Base-by-base conservation (phyloP, 1,140 invertebrate species). In the Venustaconcha ellipsiformis region DNA sequence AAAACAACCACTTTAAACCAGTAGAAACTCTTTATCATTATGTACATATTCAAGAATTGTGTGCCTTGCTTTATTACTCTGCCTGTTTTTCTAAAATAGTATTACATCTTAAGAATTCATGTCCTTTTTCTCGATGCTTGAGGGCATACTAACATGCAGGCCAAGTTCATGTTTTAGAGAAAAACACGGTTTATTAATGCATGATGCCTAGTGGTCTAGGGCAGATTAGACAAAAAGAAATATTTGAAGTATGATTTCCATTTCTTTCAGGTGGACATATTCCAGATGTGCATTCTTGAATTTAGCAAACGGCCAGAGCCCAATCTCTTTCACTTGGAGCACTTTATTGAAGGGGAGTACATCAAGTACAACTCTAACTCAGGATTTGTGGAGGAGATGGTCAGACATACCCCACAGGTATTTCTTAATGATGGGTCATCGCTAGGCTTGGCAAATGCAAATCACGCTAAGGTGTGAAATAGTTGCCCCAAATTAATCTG, bases 321-420 rank as follows among this genome's bases (percentile, higher is more conserved):
- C 56, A 92, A 92, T 11, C 79, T 93, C 3, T 93, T 88, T 83
- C 92, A 93, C 79, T 83, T 93, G 67, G 92, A 93, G 82, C 92
- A 93, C 80, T 93, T 90, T 82, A 93, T 93, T 67, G 92, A 93
- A 66, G 92, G 92, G 18, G 82, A 92, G 48, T 93, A 93, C 82
- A 91, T 92, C 70, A 93, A 93, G 83, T 93, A 93, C 85, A 93
- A 93, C 83, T 92, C 92, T 8, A 93, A 93, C 83, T 92, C 92
- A 64, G 92, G 92, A 26, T 93, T 92, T 87, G 92, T 93, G 4
- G 91, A 92, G 30, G 91, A 92, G 57, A 87, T 88, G 17, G 73
- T 89, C 37, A 85, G 92, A 62, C 87, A 90, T 26, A 93, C 92
- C 17, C 92, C 92, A 73, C 92, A 93, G 84, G 90, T 90, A n/a